A percentile compares a stretch with the other conserved stretches of the same genome.
phyloP scores from a whole-genome alignment of 1,140 invertebrate species.

The Venustaconcha ellipsiformis region DNA sequence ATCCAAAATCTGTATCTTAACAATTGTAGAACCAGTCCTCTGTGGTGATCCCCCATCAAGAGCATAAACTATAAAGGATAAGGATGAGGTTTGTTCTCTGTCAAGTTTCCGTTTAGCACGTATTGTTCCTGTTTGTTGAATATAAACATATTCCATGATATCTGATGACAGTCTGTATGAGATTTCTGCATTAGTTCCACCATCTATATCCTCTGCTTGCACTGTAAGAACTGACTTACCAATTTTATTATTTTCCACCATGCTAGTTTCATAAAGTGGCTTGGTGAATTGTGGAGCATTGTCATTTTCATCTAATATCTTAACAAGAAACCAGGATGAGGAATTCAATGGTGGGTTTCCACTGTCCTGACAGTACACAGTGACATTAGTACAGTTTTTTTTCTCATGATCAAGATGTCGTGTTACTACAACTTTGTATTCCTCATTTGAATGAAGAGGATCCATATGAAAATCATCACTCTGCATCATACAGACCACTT shows the following conservation, averaged over 20 bases:
- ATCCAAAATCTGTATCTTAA: conserved; percentile 43
- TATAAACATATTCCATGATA: conserved; percentile 17
- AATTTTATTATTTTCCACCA: conserved; percentile 45
- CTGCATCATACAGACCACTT: conserved; percentile 50
- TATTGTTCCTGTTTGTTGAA: conserved; percentile 55
- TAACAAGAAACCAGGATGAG: conserved; percentile 80
- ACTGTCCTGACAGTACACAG: conserved; percentile 83
- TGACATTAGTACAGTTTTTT: conserved; percentile 79
- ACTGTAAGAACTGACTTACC: conserved; percentile 36
- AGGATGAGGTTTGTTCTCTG: conserved; percentile 21
- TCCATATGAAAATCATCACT: conserved; percentile 44
- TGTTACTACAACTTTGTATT: conserved; percentile 50
- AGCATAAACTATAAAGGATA: conserved; percentile 20
- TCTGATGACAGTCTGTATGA: conserved; percentile 16
- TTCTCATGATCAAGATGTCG: conserved; percentile 83
- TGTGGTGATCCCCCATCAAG: conserved; percentile 5
- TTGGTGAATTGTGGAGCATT: conserved; percentile 70
- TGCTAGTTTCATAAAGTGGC: conserved; percentile 13
- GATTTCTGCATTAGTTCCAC: conserved; percentile 20
- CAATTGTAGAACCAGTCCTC: conserved; percentile 15
- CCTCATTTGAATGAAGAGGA: conserved; percentile 46
- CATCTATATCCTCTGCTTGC: conserved; percentile 32
- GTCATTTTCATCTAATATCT: conserved; percentile 73
- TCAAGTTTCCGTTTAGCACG: conserved; percentile 23
- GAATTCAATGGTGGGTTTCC: conserved; percentile 80